Evolutionary conservation across 2,797 vertebrate genomes (phyloP), one percentile per base, ranked within the genome.

Genomic region (Vespertilio murinus): DNA sequence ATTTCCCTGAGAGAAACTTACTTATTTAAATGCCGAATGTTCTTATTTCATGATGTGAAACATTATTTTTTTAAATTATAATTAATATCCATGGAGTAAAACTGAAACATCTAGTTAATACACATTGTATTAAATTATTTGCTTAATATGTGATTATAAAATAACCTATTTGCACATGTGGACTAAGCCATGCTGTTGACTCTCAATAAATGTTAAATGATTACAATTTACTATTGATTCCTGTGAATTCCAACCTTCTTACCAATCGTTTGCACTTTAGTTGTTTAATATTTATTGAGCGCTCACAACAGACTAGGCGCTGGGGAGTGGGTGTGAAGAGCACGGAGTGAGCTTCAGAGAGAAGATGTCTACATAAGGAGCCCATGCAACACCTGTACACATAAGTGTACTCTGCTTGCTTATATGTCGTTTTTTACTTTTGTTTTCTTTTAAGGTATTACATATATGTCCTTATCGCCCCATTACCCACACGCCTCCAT

Each of bases 131-230:
- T 92, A 75, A 87, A 77, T 42, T 42, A 65, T 93, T 79, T 93
- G 69, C 45, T 87, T 88, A 42, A 42, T 65, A 42, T 93, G 74
- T 96, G 67, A 82, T 83, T 92, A 91, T 93, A 73, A 93, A 92
- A 71, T 75, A 67, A 77, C 17, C n/a, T 90, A 86, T 90, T 88
- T 94, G 74, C 83, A 65, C 56, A 49, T 96, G 93, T 97, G 59
- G 10, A 93, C 71, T 86, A 92, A 92, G 82, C 88, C 88, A 61
- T 96, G 88, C 92, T 97, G 95, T 97, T 97, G 96, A 97, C 96
- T 69, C 96, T 97, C 96, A 97, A 97, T 97, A 97, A 97, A 97
- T 97, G 96, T 97, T 97, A 97, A 96, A 95, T 95, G 85, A 89
- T 93, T 77, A 96, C 56, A 75, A 94, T 35, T 78, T 73, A 71